Evolutionary conservation across 1,140 invertebrate species (phyloP), one percentile per base, ranked within the genome.

Genomic region (Diabrotica virgifera): DNA sequence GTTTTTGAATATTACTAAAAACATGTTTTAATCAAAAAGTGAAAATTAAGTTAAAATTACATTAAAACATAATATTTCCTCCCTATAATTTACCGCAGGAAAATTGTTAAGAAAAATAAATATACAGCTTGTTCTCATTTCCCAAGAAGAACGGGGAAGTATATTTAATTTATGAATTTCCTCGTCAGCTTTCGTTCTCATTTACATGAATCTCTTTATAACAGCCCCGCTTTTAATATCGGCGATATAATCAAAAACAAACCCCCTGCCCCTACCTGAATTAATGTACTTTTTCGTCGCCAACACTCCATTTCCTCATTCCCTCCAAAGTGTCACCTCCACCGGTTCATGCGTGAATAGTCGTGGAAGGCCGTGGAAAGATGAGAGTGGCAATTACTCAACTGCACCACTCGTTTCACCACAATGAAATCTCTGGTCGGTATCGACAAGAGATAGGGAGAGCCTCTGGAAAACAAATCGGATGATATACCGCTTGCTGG

Each of bases 301-400:
- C 24, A 24, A 24, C 40, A 46, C 40, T 46, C n/a, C 40, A 46
- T 46, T 46, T n/a, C 8, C 40, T 46, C 40, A 10, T n/a, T 46
- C 24, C n/a, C 40, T 46, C 3, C 40, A 46, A 46, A 46, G n/a
- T 46, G 40, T 46, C 40, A 46, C 40, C 40, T 46, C 8, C 40
- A 46, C 8, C 8, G 40, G 40, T 46, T 46, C 40, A 46, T 46
- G 40, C 40, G 40, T 46, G 40, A 46, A 46, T 46, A 46, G 40
- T 46, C 40, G 40, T n/a, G n/a, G 40, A 46, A 46, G 40, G 40
- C 40, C 40, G 40, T 46, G 40, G 40, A 10, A n/a, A 46, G 40
- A 46, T 46, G 40, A 46, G 40, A 46, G 40, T 46, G 40, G 40
- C 40, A 46, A 46, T 46, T 46, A 46, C 40, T 46, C 40, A 46